These are phyloP conservation scores for Phrixothrix hirtus DNA, from an alignment of 2,888 invertebrate species.

Conservation along the genomic window DNA sequence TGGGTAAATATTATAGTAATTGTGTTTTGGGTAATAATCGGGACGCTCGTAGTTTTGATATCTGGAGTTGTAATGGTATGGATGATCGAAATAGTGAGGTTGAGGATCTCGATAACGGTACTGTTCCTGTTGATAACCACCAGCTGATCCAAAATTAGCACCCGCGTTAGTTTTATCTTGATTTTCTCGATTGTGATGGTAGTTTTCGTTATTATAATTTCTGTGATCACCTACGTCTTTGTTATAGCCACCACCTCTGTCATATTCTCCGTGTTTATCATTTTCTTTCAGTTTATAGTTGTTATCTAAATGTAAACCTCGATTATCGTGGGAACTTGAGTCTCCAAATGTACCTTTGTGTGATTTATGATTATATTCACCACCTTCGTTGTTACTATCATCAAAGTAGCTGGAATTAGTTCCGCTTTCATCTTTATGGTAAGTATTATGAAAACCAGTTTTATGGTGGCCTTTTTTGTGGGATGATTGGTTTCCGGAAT, in stretches of 20 bases:
- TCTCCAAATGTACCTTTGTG: conserved; percentile 42
- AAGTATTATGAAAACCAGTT: conserved; percentile 70
- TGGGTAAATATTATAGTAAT: no score
- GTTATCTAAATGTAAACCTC: conserved; percentile 44
- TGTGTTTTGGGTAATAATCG: conserved; percentile 22
- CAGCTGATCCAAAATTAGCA: conserved; percentile 19
- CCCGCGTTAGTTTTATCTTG: conserved; percentile 35
- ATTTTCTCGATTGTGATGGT: conserved; percentile 44
- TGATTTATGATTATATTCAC: conserved; percentile 48
- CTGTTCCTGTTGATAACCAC: conserved; percentile 21
- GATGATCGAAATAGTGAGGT: conserved; percentile 5
- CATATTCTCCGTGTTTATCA: conserved; percentile 44
- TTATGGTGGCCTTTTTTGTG: conserved; percentile 72
- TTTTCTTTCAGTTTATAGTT: conserved; percentile 43
- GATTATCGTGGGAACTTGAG: conserved; percentile 37
- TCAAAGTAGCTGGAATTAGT: conserved; percentile 72
- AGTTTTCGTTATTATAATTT: conserved; percentile 46
- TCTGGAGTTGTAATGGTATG: conserved; percentile 14
- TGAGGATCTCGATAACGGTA: conserved; percentile 9
- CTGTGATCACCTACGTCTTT: conserved; percentile 44
- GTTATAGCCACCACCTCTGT: conserved; percentile 46
- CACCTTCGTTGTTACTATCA: conserved; percentile 60
- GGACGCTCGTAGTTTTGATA: conserved; percentile 24
- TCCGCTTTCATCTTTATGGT: conserved; percentile 72
- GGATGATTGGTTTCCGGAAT: conserved; percentile 49